Evolutionary conservation across 2,113 vertebrate genomes (phyloP).

Genomic region (Chauna torquata): DNA sequence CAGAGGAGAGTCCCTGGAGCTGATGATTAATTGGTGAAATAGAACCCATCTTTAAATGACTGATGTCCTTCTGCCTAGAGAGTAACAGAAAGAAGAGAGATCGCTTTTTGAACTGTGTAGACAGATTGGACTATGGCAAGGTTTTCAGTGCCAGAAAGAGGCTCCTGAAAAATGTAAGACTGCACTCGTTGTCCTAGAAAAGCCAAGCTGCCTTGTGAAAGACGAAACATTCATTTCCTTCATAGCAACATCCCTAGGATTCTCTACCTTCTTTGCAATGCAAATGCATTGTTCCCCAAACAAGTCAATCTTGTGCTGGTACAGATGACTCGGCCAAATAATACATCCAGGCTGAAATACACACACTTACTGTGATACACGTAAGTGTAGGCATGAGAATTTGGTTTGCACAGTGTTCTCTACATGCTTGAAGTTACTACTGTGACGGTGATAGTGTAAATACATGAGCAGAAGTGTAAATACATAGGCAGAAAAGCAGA

Average conservation of each 20-base stretch:
- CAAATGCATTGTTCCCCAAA: not conserved
- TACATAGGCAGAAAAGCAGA: not conserved
- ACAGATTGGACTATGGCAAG: not conserved
- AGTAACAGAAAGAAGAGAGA: not conserved
- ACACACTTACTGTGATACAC: not conserved
- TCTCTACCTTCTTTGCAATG: not conserved
- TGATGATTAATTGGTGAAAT: not conserved
- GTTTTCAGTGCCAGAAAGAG: not conserved
- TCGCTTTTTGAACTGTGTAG: not conserved
- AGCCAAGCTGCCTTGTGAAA: not conserved
- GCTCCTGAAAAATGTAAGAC: accelerated
- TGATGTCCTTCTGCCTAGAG: not conserved
- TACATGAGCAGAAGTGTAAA: accelerated
- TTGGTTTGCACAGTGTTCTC: not conserved
- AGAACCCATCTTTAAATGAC: not conserved
- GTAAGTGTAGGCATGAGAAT: not conserved
- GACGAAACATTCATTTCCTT: not conserved
- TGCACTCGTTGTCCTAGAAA: not conserved
- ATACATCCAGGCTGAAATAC: not conserved
- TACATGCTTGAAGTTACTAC: not conserved
- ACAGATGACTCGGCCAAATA: not conserved
- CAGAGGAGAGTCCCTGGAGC: not conserved
- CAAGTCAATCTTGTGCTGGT: not conserved
- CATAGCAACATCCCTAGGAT: not conserved
- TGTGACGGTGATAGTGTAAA: not conserved